Base-by-base conservation (phyloP, 2,888 invertebrate species). In the Spilarctia lutea region DNA sequence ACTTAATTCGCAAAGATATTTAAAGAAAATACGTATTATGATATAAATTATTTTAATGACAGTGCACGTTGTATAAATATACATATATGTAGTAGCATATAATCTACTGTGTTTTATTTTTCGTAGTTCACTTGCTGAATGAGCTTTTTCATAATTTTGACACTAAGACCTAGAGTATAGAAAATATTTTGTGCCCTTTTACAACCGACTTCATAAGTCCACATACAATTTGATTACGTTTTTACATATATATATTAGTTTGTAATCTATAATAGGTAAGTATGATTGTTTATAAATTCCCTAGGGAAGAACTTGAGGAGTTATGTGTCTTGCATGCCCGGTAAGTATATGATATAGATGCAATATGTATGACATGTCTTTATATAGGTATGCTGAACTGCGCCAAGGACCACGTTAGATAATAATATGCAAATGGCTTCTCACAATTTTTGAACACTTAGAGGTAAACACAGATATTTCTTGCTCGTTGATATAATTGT, bases 321-420 rank as follows among this genome's bases (percentile, higher is more conserved):
- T 39, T n/a, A 42, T 39, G 27, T 65, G 63, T 16, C 3, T n/a
- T n/a, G 35, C 24, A 71, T 65, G 65, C 30, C 48, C 30, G 70
- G 76, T 39, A 71, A 76, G 81, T 83, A 75, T 75, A 73, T 67
- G 73, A 72, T 52, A n/a, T 18, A 67, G 72, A 81, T 76, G 73
- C 48, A 74, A 75, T 67, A 77, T 68, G 68, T 76, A 76, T 76
- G 73, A 65, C 56, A 60, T 65, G 45, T 30, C 27, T 30, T 60
- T 30, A 48, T 71, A 16, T 52, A 72, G 52, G 65, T 66, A 72
- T 66, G 48, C 48, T 65, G 52, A 52, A 66, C 63, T 16, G 18
- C 68, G 13, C 24, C 42, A 13, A 48, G 16, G 3, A 42, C 52
- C 13, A 48, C 16, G 56, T 35, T 35, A 56, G n/a, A 56, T 24